A percentile compares a stretch with the other conserved stretches of the same genome.
Conservation (phyloP, 2,113 vertebrate species). For the Rhinoderma darwinii region DNA sequence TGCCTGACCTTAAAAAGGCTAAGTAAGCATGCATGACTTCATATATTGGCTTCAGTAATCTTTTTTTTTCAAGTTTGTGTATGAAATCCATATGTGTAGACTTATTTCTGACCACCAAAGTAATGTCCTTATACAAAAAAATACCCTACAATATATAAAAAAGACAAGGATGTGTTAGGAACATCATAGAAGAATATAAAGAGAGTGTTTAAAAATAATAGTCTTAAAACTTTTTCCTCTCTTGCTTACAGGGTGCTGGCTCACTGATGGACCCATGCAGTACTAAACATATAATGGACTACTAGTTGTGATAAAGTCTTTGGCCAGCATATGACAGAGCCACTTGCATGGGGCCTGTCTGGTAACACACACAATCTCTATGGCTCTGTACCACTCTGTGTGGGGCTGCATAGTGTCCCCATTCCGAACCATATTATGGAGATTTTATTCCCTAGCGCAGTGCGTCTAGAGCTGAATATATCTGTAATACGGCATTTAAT, state of each 20-base stretch:
- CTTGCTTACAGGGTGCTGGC: neutral
- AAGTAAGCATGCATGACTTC: constrained; percentile 40
- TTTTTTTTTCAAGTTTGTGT: neutral
- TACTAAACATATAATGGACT: neutral
- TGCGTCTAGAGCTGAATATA: too few relatives aligned
- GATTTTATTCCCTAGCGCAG: too few relatives aligned
- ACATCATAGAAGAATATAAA: neutral
- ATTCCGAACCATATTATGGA: too few relatives aligned
- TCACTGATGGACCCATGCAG: neutral
- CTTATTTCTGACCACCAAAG: neutral
- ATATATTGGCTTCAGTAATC: constrained; percentile 19
- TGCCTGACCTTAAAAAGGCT: constrained; percentile 15
- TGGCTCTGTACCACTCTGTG: too few relatives aligned
- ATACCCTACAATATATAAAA: neutral
- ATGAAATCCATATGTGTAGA: constrained; percentile 5
- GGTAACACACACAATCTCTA: neutral
- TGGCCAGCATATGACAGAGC: too few relatives aligned
- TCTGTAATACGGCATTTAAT: too few relatives aligned
- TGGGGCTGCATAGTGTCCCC: too few relatives aligned
- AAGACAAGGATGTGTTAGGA: neutral
- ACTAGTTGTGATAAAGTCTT: neutral
- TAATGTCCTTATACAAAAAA: neutral
- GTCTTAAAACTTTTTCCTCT: neutral
- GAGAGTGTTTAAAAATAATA: neutral
- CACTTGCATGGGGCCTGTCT: neutral